Evolutionary conservation across 2,113 vertebrate genomes (phyloP), one percentile per base, ranked within the genome.

Genomic region (Tetrao urogallus): DNA sequence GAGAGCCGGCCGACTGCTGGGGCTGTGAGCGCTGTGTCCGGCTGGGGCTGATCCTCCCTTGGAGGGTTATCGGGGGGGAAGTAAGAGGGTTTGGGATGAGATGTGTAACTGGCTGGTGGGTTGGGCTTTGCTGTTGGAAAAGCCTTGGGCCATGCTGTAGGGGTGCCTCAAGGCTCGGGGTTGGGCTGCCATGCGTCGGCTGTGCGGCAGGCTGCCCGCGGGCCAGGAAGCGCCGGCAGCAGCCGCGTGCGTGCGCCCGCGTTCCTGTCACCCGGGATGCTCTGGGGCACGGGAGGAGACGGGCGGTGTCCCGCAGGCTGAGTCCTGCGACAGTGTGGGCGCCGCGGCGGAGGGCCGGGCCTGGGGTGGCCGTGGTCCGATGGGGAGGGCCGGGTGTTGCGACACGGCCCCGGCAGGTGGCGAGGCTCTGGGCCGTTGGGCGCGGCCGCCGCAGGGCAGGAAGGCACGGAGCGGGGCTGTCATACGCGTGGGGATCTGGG

Each of bases 1-100:
- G 52, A 27, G 27, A 28, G 27, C 48, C 22, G 8, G 50, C 7
- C 25, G 15, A 8, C 25, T 5, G 3, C n/a, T 1, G 17, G 11
- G 4, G 10, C 1, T 13, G 22, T 13, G 56, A 34, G 57, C 27
- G 5, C 2, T 10, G 30, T 8, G 9, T 1, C 1, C 0, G 0
- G 8, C 11, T 1, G 12, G 12, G 58, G 12, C 28, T 27, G 38
- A 28, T 28, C 11, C 8, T 13, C 28, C 27, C 28, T 13, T 58
- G 12, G 19, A n/a, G 8, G 8, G 30, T 45, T 14, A 14, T 2
- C 25, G 43, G 10, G 43, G 47, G 30, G 42, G 28, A 11, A 45
- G 42, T n/a, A 58, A 58, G 30, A 19, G 56, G 56, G 56, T 32
- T 67, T 45, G 56, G 24, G 3, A 22, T 28, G 40, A 4, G 21